Base-by-base conservation (phyloP, 2,888 invertebrate genomes). In the Neuroscelio doddi region DNA sequence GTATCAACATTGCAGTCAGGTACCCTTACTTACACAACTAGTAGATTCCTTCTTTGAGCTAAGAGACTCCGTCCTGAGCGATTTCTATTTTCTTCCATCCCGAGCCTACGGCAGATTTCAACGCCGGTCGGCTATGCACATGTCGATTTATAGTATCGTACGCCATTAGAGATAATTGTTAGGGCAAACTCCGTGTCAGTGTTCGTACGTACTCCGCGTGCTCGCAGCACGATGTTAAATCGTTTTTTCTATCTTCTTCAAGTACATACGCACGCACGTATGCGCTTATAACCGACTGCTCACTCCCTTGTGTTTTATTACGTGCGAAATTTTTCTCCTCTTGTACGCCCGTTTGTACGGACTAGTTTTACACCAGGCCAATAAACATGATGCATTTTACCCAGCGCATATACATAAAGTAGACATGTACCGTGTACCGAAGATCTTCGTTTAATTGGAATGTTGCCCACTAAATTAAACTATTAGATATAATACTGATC, bases 101-200 rank as follows among this genome's bases (percentile, higher is more conserved):
- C 53, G 44, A 45, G 53, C 36, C 39, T 46, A 30, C 49, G 56
- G 58, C 50, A 68, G 78, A 80, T 81, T 79, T 79, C 76, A 78
- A 77, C 76, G 73, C 39, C 36, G 64, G 68, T 56, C 69, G 63
- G 68, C 67, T 68, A 69, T 70, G 70, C 68, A 71, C 74, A 79
- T 78, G 80, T 79, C 82, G 82, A 82, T 82, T 83, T 83, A 82
- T 82, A 82, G 81, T 81, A 81, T 80, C 79, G 74, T 75, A 73
- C 70, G 74, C 80, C 77, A 83, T 82, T 83, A 82, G 81, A 79
- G 81, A 81, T 83, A 80, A 83, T 83, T 81, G 81, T 83, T 80
- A 70, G 77, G 74, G 69, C 73, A 74, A 72, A 49, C 62, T 49
- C 64, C 53, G 41, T 42, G 21, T 14, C 30, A 26, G 29, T 26